phyloP scores from a whole-genome alignment of 2,888 invertebrate species.

The Leucania comma region DNA sequence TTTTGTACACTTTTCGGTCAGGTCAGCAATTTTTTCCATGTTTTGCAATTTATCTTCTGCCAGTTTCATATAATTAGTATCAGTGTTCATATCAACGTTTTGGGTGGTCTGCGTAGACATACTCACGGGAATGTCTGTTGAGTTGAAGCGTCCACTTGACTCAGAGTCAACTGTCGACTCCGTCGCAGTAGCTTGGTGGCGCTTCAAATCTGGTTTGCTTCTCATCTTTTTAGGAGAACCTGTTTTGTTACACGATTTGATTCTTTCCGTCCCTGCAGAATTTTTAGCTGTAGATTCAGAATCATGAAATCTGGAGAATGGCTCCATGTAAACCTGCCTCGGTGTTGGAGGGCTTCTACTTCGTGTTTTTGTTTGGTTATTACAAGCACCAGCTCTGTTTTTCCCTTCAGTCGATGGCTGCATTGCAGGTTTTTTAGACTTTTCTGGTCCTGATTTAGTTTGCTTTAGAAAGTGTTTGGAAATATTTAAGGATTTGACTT shows the following conservation, averaged over 20 bases:
- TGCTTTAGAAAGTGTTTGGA: slow-evolving; percentile 75
- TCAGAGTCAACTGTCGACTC: slow-evolving; percentile 71
- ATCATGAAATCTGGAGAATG: slow-evolving; percentile 43
- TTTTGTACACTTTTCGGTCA: slow-evolving; percentile 87
- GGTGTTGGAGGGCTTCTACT: slow-evolving; percentile 76
- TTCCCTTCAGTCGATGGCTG: slow-evolving; percentile 68
- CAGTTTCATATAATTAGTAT: slow-evolving; percentile 80
- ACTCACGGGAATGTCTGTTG: slow-evolving; percentile 68
- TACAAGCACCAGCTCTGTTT: slow-evolving; percentile 40
- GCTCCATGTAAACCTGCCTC: slow-evolving; percentile 57
- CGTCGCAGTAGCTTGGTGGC: slow-evolving; percentile 59
- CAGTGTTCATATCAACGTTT: slow-evolving; percentile 70
- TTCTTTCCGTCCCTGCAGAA: slow-evolving; percentile 30
- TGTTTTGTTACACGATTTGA: slow-evolving; percentile 15
- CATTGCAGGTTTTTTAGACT: slow-evolving; percentile 47
- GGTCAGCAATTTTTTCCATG: slow-evolving; percentile 88
- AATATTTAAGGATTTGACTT: slow-evolving; percentile 86
- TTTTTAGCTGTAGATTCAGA: slow-evolving; percentile 51
- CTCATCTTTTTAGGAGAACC: slow-evolving; percentile 4
- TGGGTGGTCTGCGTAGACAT: slow-evolving; percentile 82
- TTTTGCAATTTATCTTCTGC: slow-evolving; percentile 86
- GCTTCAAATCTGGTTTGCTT: slow-evolving; percentile 9
- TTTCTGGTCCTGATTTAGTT: slow-evolving; percentile 48
- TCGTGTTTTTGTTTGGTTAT: slow-evolving; percentile 58
- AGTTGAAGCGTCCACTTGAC: slow-evolving; percentile 53